phyloP scores from a whole-genome alignment of 2,888 invertebrate species.

The Plutella xylostella region DNA sequence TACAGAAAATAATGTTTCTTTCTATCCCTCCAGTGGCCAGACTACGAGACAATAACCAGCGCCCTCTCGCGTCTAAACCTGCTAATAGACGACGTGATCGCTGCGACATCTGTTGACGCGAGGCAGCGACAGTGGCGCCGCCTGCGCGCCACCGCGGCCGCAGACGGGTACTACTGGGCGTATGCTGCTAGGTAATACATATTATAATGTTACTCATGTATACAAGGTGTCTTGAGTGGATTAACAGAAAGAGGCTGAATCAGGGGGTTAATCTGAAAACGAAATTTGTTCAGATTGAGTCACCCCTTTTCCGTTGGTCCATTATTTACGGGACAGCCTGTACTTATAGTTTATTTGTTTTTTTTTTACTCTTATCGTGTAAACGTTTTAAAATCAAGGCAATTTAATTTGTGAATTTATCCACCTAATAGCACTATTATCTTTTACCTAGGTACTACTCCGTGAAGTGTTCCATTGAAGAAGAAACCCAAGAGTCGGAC shows the following conservation, averaged over 20 bases:
- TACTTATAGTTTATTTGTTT: no score
- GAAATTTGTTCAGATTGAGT: no score
- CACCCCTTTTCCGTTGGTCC: no score
- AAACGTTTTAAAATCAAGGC: no score
- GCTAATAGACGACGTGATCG: slow-evolving; percentile 23
- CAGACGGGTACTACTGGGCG: slow-evolving; percentile 36
- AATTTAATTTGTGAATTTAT: no score
- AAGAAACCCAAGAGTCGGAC: background rate
- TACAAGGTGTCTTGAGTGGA: background rate
- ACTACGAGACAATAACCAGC: slow-evolving; percentile 29
- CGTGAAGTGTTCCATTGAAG: no score
- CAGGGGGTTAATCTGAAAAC: background rate
- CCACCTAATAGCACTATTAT: no score
- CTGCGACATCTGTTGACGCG: slow-evolving; percentile 12
- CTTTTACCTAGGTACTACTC: no score
- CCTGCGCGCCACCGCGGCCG: slow-evolving; percentile 19
- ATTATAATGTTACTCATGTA: background rate
- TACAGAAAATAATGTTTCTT: background rate
- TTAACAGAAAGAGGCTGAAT: background rate
- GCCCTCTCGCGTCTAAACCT: slow-evolving; percentile 23
- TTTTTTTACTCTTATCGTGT: no score
- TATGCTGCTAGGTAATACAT: slow-evolving; percentile 18
- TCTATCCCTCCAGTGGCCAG: slow-evolving; percentile 31
- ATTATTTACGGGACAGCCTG: no score
- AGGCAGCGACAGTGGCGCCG: slow-evolving; percentile 11